Evolutionary conservation across 2,888 invertebrate species (phyloP).

Genomic region (Caenorhabditis zanzibari): DNA sequence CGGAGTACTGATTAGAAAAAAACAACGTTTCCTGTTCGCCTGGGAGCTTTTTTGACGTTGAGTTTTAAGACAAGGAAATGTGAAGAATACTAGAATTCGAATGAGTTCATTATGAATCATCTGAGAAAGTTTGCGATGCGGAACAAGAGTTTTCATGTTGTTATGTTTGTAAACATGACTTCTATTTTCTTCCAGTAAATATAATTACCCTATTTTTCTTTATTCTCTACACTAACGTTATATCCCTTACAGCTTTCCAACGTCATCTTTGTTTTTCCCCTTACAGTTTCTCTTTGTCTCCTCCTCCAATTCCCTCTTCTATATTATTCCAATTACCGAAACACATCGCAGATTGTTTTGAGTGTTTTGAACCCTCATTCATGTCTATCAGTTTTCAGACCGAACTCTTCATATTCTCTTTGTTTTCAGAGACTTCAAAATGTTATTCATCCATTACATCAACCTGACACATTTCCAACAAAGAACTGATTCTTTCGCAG

Average conservation of each 20-base stretch:
- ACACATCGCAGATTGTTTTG: slow-evolving; percentile 10
- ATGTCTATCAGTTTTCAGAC: not conserved
- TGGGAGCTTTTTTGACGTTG: not conserved
- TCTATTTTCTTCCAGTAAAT: not conserved
- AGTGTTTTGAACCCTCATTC: not conserved
- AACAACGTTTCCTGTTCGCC: not conserved
- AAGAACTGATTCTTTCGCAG: slow-evolving; percentile 15
- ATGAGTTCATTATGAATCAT: no score
- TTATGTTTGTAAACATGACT: no score
- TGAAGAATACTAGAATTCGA: no score
- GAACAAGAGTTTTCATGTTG: no score
- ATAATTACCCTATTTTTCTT: no score
- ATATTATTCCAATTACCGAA: slow-evolving; percentile 35
- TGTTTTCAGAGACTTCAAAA: not conserved
- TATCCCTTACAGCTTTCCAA: no score
- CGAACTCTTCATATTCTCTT: not conserved
- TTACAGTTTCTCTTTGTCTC: not conserved
- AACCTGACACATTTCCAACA: slow-evolving; percentile 44
- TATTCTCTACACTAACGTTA: no score
- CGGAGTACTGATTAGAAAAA: not conserved
- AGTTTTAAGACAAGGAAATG: no score
- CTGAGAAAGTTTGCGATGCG: no score
- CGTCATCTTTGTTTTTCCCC: slow-evolving; percentile 13
- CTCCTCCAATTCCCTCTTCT: not conserved
- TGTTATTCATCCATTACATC: slow-evolving; percentile 57